Evolutionary conservation across 2,797 vertebrate species (phyloP).

Genomic region (Semaprochilodus insignis): DNA sequence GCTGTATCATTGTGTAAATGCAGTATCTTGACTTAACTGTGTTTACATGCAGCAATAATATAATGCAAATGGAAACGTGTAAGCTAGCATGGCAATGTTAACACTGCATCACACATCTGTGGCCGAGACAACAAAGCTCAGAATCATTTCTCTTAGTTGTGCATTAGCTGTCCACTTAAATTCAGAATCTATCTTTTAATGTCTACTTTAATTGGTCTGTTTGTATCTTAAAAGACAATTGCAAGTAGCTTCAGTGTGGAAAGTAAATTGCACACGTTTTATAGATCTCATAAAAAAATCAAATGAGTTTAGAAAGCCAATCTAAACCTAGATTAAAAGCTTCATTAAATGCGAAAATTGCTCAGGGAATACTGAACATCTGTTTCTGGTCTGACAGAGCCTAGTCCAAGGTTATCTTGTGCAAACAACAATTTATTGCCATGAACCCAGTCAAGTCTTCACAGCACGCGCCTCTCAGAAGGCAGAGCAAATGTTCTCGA

Average conservation of each 20-base stretch:
- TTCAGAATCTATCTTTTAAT: constrained; percentile 71
- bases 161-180: constrained; percentile 33
- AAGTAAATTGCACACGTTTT: constrained; percentile 79
- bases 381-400: constrained; percentile 74
- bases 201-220: constrained; percentile 72
- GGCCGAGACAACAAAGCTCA: constrained; percentile 29
- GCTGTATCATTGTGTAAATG: not conserved
- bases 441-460: constrained; percentile 49
- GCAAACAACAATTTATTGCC: constrained; percentile 75
- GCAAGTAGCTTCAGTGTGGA: constrained; percentile 73
- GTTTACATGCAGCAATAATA: not conserved
- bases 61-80: not conserved
- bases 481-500: constrained; percentile 55
- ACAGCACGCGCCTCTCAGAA: constrained; percentile 50
- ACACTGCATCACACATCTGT: constrained; percentile 1
- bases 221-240: constrained; percentile 72
- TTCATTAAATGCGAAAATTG: constrained; percentile 85
- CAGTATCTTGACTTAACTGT: not conserved
- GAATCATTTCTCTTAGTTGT: constrained; percentile 66
- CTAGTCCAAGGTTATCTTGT: constrained; percentile 79
- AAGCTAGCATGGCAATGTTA: not conserved
- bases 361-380: constrained; percentile 80
- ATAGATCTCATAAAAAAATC: constrained; percentile 73
- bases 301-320: constrained; percentile 77
- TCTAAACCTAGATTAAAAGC: constrained; percentile 81